Evolutionary conservation across 2,888 invertebrate genomes (phyloP), one percentile per base, ranked within the genome.

Genomic region (Metallyticus violacea): DNA sequence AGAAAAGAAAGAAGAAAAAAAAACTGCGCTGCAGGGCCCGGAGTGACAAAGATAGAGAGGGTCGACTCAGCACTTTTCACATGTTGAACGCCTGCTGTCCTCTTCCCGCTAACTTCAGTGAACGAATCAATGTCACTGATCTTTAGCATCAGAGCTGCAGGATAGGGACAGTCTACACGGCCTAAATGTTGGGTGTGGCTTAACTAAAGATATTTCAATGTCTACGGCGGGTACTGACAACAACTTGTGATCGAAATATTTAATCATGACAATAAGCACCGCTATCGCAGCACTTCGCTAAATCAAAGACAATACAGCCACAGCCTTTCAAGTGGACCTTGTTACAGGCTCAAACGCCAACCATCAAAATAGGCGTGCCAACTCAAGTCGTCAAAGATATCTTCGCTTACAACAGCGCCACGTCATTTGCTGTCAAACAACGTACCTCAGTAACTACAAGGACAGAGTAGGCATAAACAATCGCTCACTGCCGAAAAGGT

Each of bases 61-160:
- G 22, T 77, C 83, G 77, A 77, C 25, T 28, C 76, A 81, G 81
- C 81, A 81, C 4, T 81, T 81, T 40, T n/a, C 81, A 40, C 81
- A 25, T 83, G 83, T 77, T 83, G 25, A 28, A 28, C 28, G 29
- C 83, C 83, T 77, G 77, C 77, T 28, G 27, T 25, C 27, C 22
- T 27, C 27, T 83, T 62, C 30, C 77, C 9, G 3, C 26, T 26
- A n/a, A 76, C 83, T 77, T 83, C 77, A 83, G 28, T 83, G 77
- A 77, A 77, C 77, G 83, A 83, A 83, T 83, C 83, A 77, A 83
- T 83, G 83, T 77, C 83, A 83, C 77, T 77, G 83, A 77, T 83
- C 83, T 77, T 83, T 77, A 28, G 83, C 83, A 83, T 83, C 83
- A 83, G 28, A 7, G 40, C 82, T 7, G 2, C 40, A 22, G 40